These are phyloP conservation scores for Bombus superbus DNA, from an alignment of 1,140 invertebrate genomes.

Conservation along the genomic window DNA sequence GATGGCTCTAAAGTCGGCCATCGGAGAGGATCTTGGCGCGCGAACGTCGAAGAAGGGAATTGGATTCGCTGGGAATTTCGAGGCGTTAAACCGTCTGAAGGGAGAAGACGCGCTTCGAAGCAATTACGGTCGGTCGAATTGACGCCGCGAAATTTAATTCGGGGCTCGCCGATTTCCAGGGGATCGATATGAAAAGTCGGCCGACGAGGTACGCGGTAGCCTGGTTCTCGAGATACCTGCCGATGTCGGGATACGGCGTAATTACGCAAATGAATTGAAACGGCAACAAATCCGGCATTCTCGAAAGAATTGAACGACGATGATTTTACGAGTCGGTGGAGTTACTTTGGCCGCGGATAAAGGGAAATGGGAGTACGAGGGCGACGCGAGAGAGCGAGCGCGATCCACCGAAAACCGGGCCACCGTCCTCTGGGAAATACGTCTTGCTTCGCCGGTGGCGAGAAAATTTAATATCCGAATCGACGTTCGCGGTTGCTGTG, in stretches of 20 bases:
- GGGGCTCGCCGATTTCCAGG: too few species aligned
- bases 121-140: not conserved
- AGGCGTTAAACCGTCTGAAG: too few species aligned
- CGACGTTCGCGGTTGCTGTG: conserved; percentile 31
- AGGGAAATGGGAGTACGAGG: not conserved
- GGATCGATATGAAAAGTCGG: too few species aligned
- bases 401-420: conserved; percentile 30
- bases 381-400: not conserved
- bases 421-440: conserved; percentile 61
- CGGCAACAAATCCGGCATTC: not conserved
- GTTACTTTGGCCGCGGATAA: conserved; percentile 29
- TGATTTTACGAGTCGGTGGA: not conserved
- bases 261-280: conserved; percentile 34
- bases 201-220: not conserved
- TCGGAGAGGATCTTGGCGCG: too few species aligned
- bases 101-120: too few species aligned
- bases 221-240: not conserved
- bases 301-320: conserved; percentile 24
- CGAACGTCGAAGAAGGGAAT: too few species aligned
- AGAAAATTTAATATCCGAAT: conserved; percentile 70
- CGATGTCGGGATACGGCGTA: not conserved
- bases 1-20: too few species aligned
- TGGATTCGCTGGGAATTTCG: too few species aligned
- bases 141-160: too few species aligned
- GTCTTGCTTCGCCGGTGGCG: conserved; percentile 15